Evolutionary conservation across 23 tunicate species (phyloP).

Genomic region (Pegea sp.): DNA sequence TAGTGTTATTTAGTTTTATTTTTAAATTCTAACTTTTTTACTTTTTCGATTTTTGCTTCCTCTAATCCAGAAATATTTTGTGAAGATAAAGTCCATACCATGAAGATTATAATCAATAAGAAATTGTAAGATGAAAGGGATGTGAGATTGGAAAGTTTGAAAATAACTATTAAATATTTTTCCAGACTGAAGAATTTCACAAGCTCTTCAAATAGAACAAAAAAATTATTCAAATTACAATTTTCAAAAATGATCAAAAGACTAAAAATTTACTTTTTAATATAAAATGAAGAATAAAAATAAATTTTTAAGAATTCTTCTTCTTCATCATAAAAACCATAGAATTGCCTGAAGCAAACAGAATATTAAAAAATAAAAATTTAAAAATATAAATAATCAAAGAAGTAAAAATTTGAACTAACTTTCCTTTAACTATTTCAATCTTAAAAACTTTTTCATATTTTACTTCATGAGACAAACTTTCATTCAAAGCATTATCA

Average conservation of each 20-base stretch:
- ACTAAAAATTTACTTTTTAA: conserved; percentile 26
- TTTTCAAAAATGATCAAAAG: background rate
- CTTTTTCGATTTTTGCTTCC: too few relatives aligned
- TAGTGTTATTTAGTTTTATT: too few relatives aligned
- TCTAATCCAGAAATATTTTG: conserved; percentile 50
- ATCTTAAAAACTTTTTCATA: conserved; percentile 64
- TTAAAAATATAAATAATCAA: background rate
- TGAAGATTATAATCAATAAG: conserved; percentile 73
- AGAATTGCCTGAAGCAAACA: conserved; percentile 29
- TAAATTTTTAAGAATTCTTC: conserved; percentile 56
- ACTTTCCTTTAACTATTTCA: conserved; percentile 38
- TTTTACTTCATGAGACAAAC: conserved; percentile 2
- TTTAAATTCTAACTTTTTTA: too few relatives aligned
- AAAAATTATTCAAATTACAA: too few relatives aligned
- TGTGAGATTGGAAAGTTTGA: conserved; percentile 78
- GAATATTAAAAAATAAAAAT: background rate
- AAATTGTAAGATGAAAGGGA: conserved; percentile 61
- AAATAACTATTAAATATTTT: conserved; percentile 40
- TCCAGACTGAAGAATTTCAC: conserved; percentile 55
- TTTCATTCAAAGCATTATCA: conserved; percentile 42
- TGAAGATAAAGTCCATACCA: conserved; percentile 73
- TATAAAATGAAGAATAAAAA: conserved; percentile 39
- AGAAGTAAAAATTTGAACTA: conserved; percentile 6
- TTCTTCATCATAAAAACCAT: conserved; percentile 54
- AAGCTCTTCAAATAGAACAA: conserved; percentile 20